Evolutionary conservation across 92 coral and sea anemone species (phyloP), one percentile per base, ranked within the genome.

Genomic region (Bergia puertoricense): DNA sequence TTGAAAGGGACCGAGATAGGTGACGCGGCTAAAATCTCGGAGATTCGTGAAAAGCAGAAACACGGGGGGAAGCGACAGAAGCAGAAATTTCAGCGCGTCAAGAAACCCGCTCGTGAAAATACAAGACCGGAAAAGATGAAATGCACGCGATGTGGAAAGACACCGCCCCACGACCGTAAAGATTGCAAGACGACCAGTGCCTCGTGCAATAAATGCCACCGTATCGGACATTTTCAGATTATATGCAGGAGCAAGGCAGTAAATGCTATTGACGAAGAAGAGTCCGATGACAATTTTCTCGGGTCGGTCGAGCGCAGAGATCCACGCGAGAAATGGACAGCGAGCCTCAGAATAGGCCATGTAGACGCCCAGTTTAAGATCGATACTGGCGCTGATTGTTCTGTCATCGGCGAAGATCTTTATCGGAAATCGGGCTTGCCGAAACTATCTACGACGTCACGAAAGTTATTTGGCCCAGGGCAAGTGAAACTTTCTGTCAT

Each of bases 331-430:
- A 80, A 81, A 43, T 90, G 92, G 92, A 79, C 85, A 9, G 66
- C 74, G 30, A 16, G 57, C n/a, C 51, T 80, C 22, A 79, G 39
- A 9, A 82, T 90, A 22, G 88, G 88, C 54, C 7, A 90, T 0
- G 42, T 80, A 2, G 43, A 5, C 1, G 82, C 46, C n/a, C 2
- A 51, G 45, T 85, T 90, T 23, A 90, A 90, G 81, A 86, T 86
- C 10, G 88, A 86, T 57, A 86, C 88, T 2, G 90, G 92, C 41
- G 78, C 88, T 6, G 90, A 86, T 78, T 86, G 81, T 36, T 86
- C 90, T 16, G 90, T 86, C 43, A 86, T 90, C 43, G 74, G 90
- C 18, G 82, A 81, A 23, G 22, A 2, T 56, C 5, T 90, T n/a
- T 86, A 90, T 56, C 74, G 71, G 62, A 77, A 75, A 81, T 80